Evolutionary conservation across 2,113 vertebrate species (phyloP), one percentile per base, ranked within the genome.

Genomic region (Silurus asotus): DNA sequence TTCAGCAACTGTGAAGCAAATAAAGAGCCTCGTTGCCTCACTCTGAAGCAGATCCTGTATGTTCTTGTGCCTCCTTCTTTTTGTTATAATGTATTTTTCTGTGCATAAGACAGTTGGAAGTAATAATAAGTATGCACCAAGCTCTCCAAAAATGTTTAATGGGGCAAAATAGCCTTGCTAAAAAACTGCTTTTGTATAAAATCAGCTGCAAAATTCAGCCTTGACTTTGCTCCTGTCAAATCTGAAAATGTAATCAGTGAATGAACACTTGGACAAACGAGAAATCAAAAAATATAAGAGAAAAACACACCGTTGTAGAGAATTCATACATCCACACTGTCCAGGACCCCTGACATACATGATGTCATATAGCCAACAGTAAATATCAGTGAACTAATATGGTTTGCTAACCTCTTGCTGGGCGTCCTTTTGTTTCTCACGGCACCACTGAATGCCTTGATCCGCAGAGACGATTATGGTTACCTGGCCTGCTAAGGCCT

Each of bases 391-490:
- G 17, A 82, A 37, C 64, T 0, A 65, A 84, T 48, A 20, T 55
- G 4, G 49, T 15, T 48, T 77, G 25, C 51, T 82, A 53, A 89
- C 89, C 84, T 89, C 89, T 70, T 15, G 4, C 62, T 88, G 86
- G 3, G 53, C 5, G 2, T 89, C 89, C 76, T 86, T 89, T 79
- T 93, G 93, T 89, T 94, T 96, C 88, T 95, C 95, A 92, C 95
- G 94, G 82, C 93, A 96, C 93, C 95, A 97, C 92, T 96, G 97
- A 94, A 99, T 97, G 92, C 98, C 98, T 88, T 94, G 94, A 93
- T 98, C 97, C 92, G 96, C 98, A 91, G 93, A 96, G 94, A 99
- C 96, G 86, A 97, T 88, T 89, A 99, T 96, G 82, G 96, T 97
- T 92, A 96, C 96, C 84, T 96, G 92, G 72, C 93, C 94, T 53